Evolutionary conservation across 2,797 vertebrate species (phyloP).

Genomic region (Esox lucius): DNA sequence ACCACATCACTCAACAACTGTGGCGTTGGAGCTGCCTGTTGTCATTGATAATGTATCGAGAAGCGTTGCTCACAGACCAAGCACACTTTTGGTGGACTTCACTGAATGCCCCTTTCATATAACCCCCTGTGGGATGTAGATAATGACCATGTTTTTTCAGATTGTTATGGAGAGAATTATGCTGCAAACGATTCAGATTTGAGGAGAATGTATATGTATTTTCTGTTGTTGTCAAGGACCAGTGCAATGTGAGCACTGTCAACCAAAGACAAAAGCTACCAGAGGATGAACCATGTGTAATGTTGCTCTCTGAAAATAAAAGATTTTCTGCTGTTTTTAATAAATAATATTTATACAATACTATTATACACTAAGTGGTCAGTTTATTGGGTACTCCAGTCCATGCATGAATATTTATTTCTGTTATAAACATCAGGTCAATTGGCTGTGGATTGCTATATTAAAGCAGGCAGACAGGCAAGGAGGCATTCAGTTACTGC

Average conservation of each 20-base stretch:
- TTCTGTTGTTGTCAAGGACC: conserved; percentile 3
- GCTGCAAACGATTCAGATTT: conserved; percentile 11
- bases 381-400: too few species aligned
- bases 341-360: not conserved
- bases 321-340: not conserved
- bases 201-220: conserved; percentile 7
- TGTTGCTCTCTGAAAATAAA: conserved; percentile 8
- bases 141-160: conserved; percentile 8
- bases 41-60: conserved; percentile 16
- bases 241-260: not conserved
- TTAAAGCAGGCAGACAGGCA: too few species aligned
- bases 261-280: conserved; percentile 10
- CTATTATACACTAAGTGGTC: not conserved
- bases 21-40: conserved; percentile 24
- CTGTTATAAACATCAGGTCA: too few species aligned
- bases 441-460: too few species aligned
- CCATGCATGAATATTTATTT: too few species aligned
- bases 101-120: conserved; percentile 5
- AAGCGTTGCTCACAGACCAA: conserved; percentile 12
- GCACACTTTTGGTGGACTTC: not conserved
- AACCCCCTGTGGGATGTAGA: conserved; percentile 7
- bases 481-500: too few species aligned
- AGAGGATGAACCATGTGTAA: conserved; percentile 5
- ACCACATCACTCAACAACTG: not conserved
- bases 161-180: conserved; percentile 13